phyloP scores from a whole-genome alignment of 2,113 vertebrate genomes.

The Sciurus niger region DNA sequence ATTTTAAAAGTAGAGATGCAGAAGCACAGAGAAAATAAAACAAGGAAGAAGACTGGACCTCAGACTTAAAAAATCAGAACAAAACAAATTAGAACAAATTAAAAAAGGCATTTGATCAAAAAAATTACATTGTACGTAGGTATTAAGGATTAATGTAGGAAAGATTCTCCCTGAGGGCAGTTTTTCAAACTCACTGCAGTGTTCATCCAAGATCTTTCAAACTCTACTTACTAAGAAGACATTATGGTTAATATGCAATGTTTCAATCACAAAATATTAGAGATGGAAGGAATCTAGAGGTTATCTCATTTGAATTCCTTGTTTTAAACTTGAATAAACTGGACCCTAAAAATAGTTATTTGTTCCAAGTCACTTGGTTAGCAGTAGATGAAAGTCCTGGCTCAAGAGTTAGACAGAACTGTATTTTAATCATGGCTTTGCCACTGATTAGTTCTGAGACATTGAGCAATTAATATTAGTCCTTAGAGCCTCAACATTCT shows the following conservation, averaged over 20 bases:
- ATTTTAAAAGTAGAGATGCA: slow-evolving; percentile 20
- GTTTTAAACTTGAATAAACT: slow-evolving; percentile 55
- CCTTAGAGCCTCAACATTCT: slow-evolving; percentile 6
- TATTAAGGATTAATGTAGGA: background rate
- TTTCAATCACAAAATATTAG: slow-evolving; percentile 32
- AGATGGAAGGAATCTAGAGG: background rate
- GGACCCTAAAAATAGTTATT: background rate
- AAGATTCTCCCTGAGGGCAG: background rate
- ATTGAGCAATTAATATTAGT: background rate
- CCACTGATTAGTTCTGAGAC: background rate
- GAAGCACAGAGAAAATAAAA: background rate
- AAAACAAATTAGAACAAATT: too few relatives aligned
- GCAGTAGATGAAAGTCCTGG: background rate
- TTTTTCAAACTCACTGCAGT: background rate
- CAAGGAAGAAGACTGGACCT: background rate
- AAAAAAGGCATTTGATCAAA: too few relatives aligned
- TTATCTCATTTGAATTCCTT: slow-evolving; percentile 30
- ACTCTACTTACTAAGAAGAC: background rate
- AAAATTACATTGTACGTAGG: background rate
- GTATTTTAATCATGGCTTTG: background rate
- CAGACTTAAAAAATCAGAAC: slow-evolving; percentile 43
- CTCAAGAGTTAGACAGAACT: background rate
- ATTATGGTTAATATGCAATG: background rate
- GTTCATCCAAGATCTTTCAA: slow-evolving; percentile 26
- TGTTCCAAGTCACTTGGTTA: background rate